These are phyloP conservation scores for Corvus moneduloides DNA, from an alignment of 2,113 vertebrate genomes.

Conservation along the genomic window DNA sequence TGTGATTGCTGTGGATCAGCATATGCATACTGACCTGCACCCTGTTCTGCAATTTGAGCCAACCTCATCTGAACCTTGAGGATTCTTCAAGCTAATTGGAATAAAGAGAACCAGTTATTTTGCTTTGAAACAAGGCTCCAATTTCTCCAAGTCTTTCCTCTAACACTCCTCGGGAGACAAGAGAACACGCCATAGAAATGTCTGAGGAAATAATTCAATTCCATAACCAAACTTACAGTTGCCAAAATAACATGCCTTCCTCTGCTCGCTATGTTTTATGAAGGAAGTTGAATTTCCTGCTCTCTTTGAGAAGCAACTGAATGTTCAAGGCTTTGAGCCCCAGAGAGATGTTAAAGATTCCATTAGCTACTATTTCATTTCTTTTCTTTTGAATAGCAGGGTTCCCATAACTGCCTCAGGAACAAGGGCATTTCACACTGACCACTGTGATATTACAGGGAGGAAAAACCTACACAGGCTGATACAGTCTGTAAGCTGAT, in stretches of 20 bases:
- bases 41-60: neutral
- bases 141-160: neutral
- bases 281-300: slow-evolving; percentile 25
- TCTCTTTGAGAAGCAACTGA: neutral
- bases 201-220: neutral
- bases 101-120: neutral
- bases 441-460: neutral
- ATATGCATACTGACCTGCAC: neutral
- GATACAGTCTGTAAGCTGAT: neutral
- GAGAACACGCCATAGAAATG: neutral
- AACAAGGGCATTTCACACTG: neutral
- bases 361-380: neutral
- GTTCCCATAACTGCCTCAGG: neutral
- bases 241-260: neutral
- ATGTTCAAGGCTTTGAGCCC: neutral
- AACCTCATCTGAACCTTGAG: neutral
- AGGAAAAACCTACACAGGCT: neutral
- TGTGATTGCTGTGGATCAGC: neutral
- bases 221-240: neutral
- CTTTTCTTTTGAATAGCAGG: neutral
- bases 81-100: neutral
- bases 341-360: neutral
- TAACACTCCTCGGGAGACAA: neutral
- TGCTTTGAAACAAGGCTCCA: neutral
- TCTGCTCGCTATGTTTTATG: neutral